phyloP scores from a whole-genome alignment of 37 sponge, comb jelly and placozoan genomes.

The Theonella swinhoei region DNA sequence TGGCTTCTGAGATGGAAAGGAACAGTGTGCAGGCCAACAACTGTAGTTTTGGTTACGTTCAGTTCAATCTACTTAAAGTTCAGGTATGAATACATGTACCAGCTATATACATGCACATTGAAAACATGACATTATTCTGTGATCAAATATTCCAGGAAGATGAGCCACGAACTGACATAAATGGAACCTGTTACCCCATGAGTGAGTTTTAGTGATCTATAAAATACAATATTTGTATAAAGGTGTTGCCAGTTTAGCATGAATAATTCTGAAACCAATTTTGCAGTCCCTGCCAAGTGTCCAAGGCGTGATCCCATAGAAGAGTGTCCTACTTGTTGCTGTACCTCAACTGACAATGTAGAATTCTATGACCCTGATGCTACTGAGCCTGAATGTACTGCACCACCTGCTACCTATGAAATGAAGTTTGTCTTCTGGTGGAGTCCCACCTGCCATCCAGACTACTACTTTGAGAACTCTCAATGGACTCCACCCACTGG shows the following conservation, averaged over 20 bases:
- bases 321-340: not conserved
- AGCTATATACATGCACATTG: too few relatives aligned
- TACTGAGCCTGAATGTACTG: constrained; percentile 2
- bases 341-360: constrained; percentile 13
- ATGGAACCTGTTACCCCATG: too few relatives aligned
- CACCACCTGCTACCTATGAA: not conserved
- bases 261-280: too few relatives aligned
- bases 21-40: constrained; percentile 35
- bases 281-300: not conserved
- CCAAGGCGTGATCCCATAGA: not conserved
- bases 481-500: constrained; percentile 67
- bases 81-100: too few relatives aligned
- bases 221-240: too few relatives aligned
- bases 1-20: constrained; percentile 13
- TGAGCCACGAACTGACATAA: too few relatives aligned
- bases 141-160: too few relatives aligned
- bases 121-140: too few relatives aligned
- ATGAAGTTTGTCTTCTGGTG: constrained; percentile 39
- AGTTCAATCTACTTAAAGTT: not conserved
- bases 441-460: constrained; percentile 36
- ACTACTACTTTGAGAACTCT: constrained; percentile 14
- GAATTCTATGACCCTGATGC: constrained; percentile 31
- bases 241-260: too few relatives aligned
- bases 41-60: constrained; percentile 59
- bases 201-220: too few relatives aligned